Base-by-base conservation (phyloP, 2,113 vertebrate species). In the Daubentonia madagascariensis region DNA sequence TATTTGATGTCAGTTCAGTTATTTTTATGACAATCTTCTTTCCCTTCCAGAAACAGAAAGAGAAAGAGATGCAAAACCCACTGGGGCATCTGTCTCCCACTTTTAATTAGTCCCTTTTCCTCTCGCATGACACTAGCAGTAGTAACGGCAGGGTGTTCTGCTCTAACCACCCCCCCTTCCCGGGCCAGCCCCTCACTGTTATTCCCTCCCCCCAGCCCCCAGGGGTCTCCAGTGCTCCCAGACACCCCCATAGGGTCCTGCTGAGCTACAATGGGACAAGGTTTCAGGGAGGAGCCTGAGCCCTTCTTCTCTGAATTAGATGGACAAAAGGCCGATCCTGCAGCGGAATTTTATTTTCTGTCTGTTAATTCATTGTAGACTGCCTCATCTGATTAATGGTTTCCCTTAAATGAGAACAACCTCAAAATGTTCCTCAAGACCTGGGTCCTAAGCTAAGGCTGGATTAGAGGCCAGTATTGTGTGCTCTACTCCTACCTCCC, bases 1-100 rank as follows among this genome's bases (percentile, higher is more conserved):
- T 98, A 98, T 98, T 99, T 98, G 54, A 97, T 98, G 96, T 98
- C 97, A 98, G 96, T 98, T 98, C 40, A 86, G 98, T 98, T 99
- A 96, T 98, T 99, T 98, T 98, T 98, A 97, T 98, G 98, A 97
- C 84, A 98, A 96, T 96, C 97, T 4, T 80, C 96, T 96, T 98
- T 94, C n/a, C 76, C 97, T 98, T 98, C 97, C 97, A 96, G 98
- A 98, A 98, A 93, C 97, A 97, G 98, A 98, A 98, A 97, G 65
- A 13, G 11, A 96, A 94, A 87, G 97, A 95, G 96, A 97, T 97
- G 91, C 84, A 96, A 98, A 96, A 65, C 91, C 98, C 94, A 89
- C 0, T 6, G 85, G 96, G 98, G 97, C 97, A 98, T 98, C 98
- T 98, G 98, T 98, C 98, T 96, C 96, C 97, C 96, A 81, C 96